These are phyloP conservation scores for Hestina assimilis DNA, from an alignment of 1,140 invertebrate genomes.

Conservation along the genomic window DNA sequence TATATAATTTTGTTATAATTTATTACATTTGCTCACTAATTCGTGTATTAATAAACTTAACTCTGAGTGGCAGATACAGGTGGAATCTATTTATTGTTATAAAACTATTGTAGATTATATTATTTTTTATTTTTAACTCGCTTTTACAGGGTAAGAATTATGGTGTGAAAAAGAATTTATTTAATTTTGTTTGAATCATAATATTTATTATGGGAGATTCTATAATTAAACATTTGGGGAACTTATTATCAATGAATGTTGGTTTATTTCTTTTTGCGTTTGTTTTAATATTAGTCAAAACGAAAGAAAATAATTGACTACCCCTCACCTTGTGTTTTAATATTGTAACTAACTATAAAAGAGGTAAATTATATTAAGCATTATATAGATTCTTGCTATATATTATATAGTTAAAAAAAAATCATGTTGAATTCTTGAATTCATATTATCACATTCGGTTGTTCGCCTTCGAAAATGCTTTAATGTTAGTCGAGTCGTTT, in stretches of 20 bases:
- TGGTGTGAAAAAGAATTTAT: slow-evolving; percentile 4
- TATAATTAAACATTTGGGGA: not conserved
- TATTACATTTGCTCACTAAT: slow-evolving; percentile 21
- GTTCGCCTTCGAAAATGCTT: slow-evolving; percentile 67
- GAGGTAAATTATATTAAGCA: not conserved
- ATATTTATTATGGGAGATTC: slow-evolving; percentile 8
- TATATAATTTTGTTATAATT: slow-evolving; percentile 6
- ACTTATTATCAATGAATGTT: too few relatives aligned
- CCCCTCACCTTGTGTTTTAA: too few relatives aligned
- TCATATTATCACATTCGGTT: slow-evolving; percentile 53
- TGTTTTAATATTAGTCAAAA: not conserved
- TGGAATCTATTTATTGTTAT: slow-evolving; percentile 31
- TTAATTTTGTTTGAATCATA: slow-evolving; percentile 8
- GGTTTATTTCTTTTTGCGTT: not conserved
- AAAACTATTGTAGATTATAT: slow-evolving; percentile 20
- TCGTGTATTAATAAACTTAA: not conserved
- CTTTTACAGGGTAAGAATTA: slow-evolving; percentile 44
- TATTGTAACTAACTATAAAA: too few relatives aligned
- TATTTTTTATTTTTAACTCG: slow-evolving; percentile 24
- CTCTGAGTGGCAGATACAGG: slow-evolving; percentile 14
- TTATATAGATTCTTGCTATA: not conserved
- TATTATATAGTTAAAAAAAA: slow-evolving; percentile 6
- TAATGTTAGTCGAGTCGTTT: slow-evolving; percentile 41
- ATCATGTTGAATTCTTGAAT: slow-evolving; percentile 30
- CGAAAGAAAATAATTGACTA: not conserved